Evolutionary conservation across 2,888 invertebrate genomes (phyloP).

Genomic region (Globia sparganii): DNA sequence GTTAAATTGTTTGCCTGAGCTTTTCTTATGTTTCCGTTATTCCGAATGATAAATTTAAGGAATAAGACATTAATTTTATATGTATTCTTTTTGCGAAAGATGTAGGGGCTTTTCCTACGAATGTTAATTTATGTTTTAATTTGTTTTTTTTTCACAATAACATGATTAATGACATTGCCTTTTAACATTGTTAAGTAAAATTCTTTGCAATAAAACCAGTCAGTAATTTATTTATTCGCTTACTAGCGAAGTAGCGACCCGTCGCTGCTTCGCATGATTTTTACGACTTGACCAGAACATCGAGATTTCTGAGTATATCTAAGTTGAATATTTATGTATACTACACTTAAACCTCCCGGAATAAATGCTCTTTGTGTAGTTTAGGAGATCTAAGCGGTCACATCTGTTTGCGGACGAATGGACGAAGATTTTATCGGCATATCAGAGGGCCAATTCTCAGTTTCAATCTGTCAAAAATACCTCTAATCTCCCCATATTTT

Average conservation of each 20-base stretch:
- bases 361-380: not conserved
- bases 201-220: not conserved
- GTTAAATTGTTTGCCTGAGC: conserved; percentile 55
- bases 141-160: not conserved
- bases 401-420: too few relatives aligned
- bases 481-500: too few relatives aligned
- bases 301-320: not conserved
- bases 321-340: not conserved
- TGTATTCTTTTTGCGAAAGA: conserved; percentile 20
- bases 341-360: not conserved
- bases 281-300: not conserved
- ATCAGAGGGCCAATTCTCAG: too few relatives aligned
- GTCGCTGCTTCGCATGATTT: not conserved
- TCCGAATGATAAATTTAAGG: conserved; percentile 52
- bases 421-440: too few relatives aligned
- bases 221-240: not conserved
- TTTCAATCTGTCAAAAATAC: too few relatives aligned
- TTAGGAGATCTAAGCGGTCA: not conserved
- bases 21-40: conserved; percentile 52
- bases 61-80: conserved; percentile 50
- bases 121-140: conserved; percentile 12
- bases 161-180: not conserved
- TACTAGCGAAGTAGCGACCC: not conserved
- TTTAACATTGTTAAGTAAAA: not conserved
- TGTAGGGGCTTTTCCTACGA: conserved; percentile 20